A percentile compares a stretch with the other conserved stretches of the same genome.
These are phyloP conservation scores for Ostrea denselamellosa DNA, from an alignment of 1,140 invertebrate species.

Conservation along the genomic window DNA sequence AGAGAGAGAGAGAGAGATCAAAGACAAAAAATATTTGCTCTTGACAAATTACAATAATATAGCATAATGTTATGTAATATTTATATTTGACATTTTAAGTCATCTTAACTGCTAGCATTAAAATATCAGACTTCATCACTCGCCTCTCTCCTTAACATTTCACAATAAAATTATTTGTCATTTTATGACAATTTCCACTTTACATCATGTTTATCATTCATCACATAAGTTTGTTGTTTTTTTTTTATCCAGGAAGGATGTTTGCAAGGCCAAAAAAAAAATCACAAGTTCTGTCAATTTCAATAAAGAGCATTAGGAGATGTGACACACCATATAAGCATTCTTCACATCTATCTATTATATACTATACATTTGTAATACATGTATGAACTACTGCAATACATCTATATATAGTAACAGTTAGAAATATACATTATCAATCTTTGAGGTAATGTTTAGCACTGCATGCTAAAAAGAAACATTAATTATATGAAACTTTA, in stretches of 20 bases:
- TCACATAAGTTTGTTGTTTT: not conserved
- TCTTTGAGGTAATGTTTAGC: no score
- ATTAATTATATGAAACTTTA: no score
- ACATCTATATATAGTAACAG: no score
- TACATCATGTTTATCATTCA: not conserved
- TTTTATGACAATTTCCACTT: not conserved
- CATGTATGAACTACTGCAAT: no score
- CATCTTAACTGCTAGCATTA: not conserved
- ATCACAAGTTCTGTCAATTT: not conserved
- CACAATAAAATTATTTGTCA: not conserved
- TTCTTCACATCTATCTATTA: no score
- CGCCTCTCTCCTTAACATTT: not conserved
- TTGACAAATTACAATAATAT: not conserved
- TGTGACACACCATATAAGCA: no score
- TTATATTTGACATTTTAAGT: not conserved
- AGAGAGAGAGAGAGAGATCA: no score
- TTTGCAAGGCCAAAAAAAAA: not conserved
- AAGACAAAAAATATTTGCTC: not conserved
- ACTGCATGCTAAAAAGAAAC: no score
- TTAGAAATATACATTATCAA: no score
- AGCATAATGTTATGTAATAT: not conserved
- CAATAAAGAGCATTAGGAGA: not conserved
- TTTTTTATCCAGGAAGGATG: conserved; percentile 21
- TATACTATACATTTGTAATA: no score
- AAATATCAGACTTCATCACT: not conserved